Evolutionary conservation across 2,888 invertebrate species (phyloP).

Genomic region (Xylocampa areola): DNA sequence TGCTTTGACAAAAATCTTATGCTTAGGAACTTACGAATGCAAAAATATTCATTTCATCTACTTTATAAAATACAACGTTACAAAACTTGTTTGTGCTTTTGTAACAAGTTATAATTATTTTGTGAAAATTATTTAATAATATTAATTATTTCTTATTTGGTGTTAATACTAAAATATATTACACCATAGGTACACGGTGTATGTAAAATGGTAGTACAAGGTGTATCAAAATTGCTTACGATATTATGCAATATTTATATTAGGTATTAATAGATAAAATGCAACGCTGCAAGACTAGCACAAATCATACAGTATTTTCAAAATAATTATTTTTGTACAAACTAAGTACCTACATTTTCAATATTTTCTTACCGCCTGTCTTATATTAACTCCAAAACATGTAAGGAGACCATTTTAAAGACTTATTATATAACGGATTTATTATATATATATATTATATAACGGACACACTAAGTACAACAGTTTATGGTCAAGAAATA

Average conservation of each 20-base stretch:
- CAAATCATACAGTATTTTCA: conserved; percentile 15
- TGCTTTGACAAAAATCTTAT: conserved; percentile 36
- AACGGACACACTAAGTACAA: no score
- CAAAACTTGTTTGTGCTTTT: conserved; percentile 4
- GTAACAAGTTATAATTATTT: conserved; percentile 5
- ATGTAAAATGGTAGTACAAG: no score
- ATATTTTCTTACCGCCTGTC: neutral
- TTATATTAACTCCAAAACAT: no score
- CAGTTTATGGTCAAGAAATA: no score
- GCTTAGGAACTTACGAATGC: conserved; percentile 18
- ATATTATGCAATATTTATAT: no score
- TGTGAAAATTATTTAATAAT: neutral
- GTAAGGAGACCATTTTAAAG: no score
- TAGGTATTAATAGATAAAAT: conserved; percentile 30
- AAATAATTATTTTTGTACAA: conserved; percentile 2
- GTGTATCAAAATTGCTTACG: no score
- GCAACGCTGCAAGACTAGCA: conserved; percentile 51
- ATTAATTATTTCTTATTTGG: neutral
- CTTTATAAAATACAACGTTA: conserved; percentile 4
- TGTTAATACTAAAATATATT: no score
- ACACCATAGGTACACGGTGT: no score
- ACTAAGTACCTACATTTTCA: conserved; percentile 16
- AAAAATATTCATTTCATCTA: neutral
- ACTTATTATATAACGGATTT: no score
- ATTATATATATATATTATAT: no score